phyloP scores from a whole-genome alignment of 64 coral and sea anemone species.

The Trachythela sp. region DNA sequence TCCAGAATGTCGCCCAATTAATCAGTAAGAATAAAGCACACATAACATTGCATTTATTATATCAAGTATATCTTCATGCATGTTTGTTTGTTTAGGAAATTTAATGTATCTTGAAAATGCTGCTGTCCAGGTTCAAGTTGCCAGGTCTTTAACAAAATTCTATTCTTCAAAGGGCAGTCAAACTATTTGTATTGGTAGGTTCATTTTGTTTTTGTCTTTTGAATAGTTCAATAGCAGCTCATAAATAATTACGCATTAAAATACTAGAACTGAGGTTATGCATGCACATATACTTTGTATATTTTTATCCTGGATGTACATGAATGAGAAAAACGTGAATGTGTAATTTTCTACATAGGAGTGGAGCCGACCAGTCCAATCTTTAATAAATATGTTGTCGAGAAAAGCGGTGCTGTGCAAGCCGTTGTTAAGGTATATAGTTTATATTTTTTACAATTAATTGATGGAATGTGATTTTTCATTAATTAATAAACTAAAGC shows the following conservation, averaged over 20 bases:
- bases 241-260: no score
- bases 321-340: neutral
- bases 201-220: neutral
- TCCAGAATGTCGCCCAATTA: no score
- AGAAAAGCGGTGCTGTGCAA: slow-evolving; percentile 2
- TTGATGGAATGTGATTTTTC: neutral
- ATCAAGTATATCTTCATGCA: no score
- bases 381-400: neutral
- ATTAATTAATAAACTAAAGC: neutral
- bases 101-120: neutral
- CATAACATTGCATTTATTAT: no score
- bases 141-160: neutral
- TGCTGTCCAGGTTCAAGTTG: neutral
- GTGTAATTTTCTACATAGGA: neutral
- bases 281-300: no score
- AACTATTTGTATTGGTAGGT: neutral
- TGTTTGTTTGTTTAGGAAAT: neutral
- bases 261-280: no score
- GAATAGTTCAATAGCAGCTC: neutral
- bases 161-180: neutral
- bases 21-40: no score
- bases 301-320: no score
- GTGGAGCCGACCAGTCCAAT: neutral
- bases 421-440: neutral
- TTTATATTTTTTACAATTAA: neutral